Evolutionary conservation across 2,797 vertebrate species (phyloP).

Genomic region (Typhlichthys subterraneus): DNA sequence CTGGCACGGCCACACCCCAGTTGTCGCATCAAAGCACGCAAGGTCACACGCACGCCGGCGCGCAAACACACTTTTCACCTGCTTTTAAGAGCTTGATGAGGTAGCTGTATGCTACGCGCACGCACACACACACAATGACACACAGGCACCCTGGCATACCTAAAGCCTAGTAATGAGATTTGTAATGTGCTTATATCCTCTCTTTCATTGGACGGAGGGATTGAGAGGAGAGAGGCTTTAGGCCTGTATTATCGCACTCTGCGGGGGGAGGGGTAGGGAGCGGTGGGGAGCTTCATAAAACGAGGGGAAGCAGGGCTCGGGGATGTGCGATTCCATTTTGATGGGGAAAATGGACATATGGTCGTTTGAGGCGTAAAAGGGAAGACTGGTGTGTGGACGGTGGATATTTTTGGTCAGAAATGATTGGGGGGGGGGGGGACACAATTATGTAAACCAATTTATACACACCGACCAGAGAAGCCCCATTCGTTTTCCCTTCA

Average conservation of each 20-base stretch:
- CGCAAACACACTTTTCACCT: constrained; percentile 26
- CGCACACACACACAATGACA: constrained; percentile 44
- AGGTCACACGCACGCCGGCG: neutral
- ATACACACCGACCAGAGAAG: too few species aligned
- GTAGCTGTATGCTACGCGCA: constrained; percentile 34
- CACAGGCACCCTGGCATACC: constrained; percentile 54
- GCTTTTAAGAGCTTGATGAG: constrained; percentile 46
- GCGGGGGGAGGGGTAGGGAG: constrained; percentile 41
- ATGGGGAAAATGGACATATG: constrained; percentile 27
- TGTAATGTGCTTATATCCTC: constrained; percentile 78
- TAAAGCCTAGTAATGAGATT: constrained; percentile 81
- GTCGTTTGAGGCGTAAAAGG: neutral
- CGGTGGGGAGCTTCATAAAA: constrained; percentile 28
- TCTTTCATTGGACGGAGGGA: constrained; percentile 73
- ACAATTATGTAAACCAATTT: too few species aligned
- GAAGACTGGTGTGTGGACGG: neutral
- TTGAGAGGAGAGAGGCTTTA: constrained; percentile 78
- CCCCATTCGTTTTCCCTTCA: too few species aligned
- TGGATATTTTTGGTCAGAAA: too few species aligned
- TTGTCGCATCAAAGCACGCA: constrained; percentile 4
- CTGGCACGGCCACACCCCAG: constrained; percentile 3
- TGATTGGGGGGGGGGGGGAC: too few species aligned
- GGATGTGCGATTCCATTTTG: constrained; percentile 38
- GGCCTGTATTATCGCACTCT: constrained; percentile 74
- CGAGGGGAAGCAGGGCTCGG: constrained; percentile 27